Evolutionary conservation across 2,888 invertebrate genomes (phyloP).

Genomic region (Drosophila robusta): DNA sequence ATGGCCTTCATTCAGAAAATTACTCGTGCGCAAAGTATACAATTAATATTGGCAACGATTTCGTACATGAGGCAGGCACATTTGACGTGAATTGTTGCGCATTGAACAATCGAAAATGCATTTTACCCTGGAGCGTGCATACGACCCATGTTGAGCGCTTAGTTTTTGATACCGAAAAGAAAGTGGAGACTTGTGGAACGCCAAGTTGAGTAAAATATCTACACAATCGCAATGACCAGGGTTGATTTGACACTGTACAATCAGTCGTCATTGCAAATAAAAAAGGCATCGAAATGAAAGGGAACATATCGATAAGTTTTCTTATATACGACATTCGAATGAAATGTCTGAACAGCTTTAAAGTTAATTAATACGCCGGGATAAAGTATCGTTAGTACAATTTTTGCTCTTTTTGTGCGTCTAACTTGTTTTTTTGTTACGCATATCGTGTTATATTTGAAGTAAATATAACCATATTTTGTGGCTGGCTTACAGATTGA

Average conservation of each 20-base stretch:
- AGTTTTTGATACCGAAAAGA: slow-evolving; percentile 84
- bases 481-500: no score
- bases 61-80: slow-evolving; percentile 28
- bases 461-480: no score
- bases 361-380: not conserved
- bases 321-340: not conserved
- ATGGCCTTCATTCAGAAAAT: slow-evolving; percentile 6
- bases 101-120: slow-evolving; percentile 51
- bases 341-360: not conserved
- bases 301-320: slow-evolving; percentile 3
- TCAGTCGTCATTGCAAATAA: not conserved
- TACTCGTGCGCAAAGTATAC: not conserved
- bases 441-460: no score
- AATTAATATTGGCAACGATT: not conserved
- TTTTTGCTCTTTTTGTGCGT: no score
- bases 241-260: slow-evolving; percentile 6
- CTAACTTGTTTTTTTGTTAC: no score
- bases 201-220: slow-evolving; percentile 38
- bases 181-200: slow-evolving; percentile 68
- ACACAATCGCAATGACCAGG: slow-evolving; percentile 16
- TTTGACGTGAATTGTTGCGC: slow-evolving; percentile 26
- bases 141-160: slow-evolving; percentile 97
- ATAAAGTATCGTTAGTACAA: no score
- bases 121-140: slow-evolving; percentile 99
- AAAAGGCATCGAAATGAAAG: not conserved